Evolutionary conservation across 1,140 invertebrate genomes (phyloP).

Genomic region (Drosophila murphyi): DNA sequence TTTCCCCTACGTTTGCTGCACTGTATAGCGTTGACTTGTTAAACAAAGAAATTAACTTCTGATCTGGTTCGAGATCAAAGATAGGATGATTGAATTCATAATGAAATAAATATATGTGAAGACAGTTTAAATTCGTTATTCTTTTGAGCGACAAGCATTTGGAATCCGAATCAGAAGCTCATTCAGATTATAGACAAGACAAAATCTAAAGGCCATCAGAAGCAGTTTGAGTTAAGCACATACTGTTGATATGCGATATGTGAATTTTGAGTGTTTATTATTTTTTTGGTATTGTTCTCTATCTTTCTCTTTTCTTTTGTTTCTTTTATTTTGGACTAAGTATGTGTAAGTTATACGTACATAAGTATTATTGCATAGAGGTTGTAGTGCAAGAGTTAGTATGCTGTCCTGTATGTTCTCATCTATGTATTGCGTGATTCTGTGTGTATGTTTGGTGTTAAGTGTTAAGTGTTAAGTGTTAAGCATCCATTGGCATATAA

Average conservation of each 20-base stretch:
- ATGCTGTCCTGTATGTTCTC: neutral
- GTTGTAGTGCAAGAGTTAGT: conserved; percentile 15
- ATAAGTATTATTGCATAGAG: conserved; percentile 17
- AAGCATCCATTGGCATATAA: conserved; percentile 23
- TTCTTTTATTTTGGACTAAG: conserved; percentile 11
- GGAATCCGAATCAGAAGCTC: conserved; percentile 28
- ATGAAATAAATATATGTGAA: conserved; percentile 2
- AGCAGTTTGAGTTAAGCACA: conserved; percentile 18
- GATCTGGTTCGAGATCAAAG: conserved; percentile 8
- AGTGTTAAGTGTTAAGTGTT: neutral
- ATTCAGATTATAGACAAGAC: conserved; percentile 4
- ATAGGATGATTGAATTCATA: neutral
- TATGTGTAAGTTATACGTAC: conserved; percentile 16
- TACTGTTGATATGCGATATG: conserved; percentile 46
- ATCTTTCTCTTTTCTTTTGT: neutral
- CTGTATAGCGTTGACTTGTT: no score
- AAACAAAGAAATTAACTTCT: neutral
- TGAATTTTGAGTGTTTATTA: conserved; percentile 35
- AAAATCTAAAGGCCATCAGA: conserved; percentile 12
- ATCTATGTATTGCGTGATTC: conserved; percentile 3
- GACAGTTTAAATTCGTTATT: conserved; percentile 15
- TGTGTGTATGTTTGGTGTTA: conserved; percentile 6
- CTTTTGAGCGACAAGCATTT: conserved; percentile 2
- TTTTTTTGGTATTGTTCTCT: conserved; percentile 5
- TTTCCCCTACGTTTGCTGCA: no score